Evolutionary conservation across 1,140 invertebrate genomes (phyloP), one percentile per base, ranked within the genome.

Genomic region (Hetaerina americana): DNA sequence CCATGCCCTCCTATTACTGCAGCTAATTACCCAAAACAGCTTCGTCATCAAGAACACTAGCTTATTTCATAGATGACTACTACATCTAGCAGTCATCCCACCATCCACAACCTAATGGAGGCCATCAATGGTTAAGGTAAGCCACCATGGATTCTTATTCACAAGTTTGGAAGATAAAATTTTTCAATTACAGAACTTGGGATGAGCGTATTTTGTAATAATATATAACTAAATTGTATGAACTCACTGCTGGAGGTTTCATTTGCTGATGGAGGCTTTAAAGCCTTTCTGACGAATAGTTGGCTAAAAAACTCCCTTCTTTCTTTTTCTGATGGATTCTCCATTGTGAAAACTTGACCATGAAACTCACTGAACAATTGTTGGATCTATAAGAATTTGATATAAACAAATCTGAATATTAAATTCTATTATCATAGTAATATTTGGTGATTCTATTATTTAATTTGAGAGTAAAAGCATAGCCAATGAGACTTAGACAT

Each of bases 251-350:
- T 12, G 2, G 40, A 5, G 10, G 3, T 57, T 1, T 1, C 22
- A 18, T 57, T 57, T 12, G 10, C 73, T 75, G 31, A 76, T 76
- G 5, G 80, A 80, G 18, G 78, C 67, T 71, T 72, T 72, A 18
- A 78, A 76, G 0, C 72, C 71, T 0, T 10, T 72, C 74, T 77
- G 0, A 75, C 0, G 29, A 81, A 81, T n/a, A 82, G 69, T 67
- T 81, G 78, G 26, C 77, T 75, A 66, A 81, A 82, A 69, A 78
- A 82, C 26, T 76, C 68, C 31, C 76, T 73, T 24, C 80, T 77
- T 66, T 81, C 79, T 1, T 72, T 29, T 2, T 73, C 5, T n/a
- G 49, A 72, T 0, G 80, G 80, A 28, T 73, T 15, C 70, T 22
- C 49, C 6, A 82, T 71, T 77, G 81, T 76, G 24, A 77, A 75